Percentiles rank a stretch among this genome's conserved stretches.
Evolutionary conservation across 2,113 vertebrate species (phyloP).

Genomic region (Prietella phreatophila): DNA sequence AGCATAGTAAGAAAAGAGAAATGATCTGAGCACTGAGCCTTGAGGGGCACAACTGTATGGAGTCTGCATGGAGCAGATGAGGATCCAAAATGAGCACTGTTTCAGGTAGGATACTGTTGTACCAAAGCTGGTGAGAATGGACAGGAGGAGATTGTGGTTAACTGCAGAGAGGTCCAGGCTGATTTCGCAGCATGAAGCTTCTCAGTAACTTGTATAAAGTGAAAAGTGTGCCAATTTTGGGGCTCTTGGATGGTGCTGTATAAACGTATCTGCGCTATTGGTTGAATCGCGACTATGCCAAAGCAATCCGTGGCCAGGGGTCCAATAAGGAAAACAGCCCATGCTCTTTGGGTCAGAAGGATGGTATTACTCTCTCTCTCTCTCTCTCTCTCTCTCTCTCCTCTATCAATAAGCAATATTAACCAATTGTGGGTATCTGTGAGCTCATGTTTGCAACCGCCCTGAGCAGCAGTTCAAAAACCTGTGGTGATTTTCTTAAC

Average conservation of each 20-base stretch:
- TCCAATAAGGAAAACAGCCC: background rate
- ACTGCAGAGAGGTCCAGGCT: background rate
- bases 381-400: background rate
- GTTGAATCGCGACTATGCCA: background rate
- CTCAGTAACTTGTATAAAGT: background rate
- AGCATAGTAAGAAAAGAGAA: background rate
- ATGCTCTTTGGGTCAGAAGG: background rate
- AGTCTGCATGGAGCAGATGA: background rate
- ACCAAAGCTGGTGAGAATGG: background rate
- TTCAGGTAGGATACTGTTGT: background rate
- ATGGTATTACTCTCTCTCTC: background rate
- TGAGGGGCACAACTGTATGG: constrained; percentile 27
- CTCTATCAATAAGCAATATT: background rate
- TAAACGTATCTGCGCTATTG: background rate
- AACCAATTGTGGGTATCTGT: background rate
- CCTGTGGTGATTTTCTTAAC: background rate
- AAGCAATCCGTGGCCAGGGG: background rate
- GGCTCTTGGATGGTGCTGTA: background rate
- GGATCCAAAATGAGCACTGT: background rate
- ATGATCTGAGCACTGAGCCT: constrained; percentile 40
- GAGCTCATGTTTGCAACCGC: background rate
- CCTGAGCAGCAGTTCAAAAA: background rate
- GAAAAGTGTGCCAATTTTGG: background rate
- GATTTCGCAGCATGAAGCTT: background rate
- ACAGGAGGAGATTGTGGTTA: background rate